A percentile compares a stretch with the other conserved stretches of the same genome.
These are phyloP conservation scores for Druon quercuslanigerum DNA, from an alignment of 1,140 invertebrate genomes.

Conservation along the genomic window DNA sequence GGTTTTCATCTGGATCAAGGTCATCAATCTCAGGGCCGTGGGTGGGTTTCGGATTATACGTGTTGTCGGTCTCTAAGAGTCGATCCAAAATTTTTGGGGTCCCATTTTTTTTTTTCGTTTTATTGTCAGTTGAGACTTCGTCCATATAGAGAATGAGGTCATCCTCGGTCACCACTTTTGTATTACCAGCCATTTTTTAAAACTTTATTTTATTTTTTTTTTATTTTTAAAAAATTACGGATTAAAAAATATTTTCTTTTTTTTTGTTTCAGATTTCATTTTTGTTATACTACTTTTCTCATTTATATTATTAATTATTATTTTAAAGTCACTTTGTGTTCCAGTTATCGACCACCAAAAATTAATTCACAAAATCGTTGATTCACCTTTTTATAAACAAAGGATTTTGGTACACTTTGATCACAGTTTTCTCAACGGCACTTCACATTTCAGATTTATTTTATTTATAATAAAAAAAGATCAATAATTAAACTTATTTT, in stretches of 20 bases:
- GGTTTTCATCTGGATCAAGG: conserved; percentile 65
- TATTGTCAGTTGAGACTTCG: conserved; percentile 25
- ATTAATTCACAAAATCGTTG: too few relatives aligned
- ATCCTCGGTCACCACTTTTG: conserved; percentile 1
- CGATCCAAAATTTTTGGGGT: conserved; percentile 24
- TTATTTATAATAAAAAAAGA: background rate
- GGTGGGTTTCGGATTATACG: conserved; percentile 55
- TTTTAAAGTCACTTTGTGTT: background rate
- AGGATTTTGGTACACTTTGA: background rate
- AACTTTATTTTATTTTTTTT: background rate
- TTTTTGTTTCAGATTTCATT: background rate
- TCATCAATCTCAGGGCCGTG: conserved; percentile 74
- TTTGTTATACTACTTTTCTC: too few relatives aligned
- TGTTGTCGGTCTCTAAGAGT: conserved; percentile 58
- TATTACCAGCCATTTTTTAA: background rate
- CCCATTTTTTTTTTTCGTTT: background rate
- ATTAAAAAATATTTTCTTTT: background rate
- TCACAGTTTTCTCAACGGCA: conserved; percentile 1
- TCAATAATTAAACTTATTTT: background rate
- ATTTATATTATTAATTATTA: too few relatives aligned
- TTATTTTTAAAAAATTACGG: too few relatives aligned
- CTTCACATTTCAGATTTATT: background rate
- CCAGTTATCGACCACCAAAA: background rate
- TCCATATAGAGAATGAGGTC: conserved; percentile 52
- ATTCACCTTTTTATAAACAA: background rate